Base-by-base conservation (phyloP, 2,888 invertebrate species). In the Lasiommata megera region DNA sequence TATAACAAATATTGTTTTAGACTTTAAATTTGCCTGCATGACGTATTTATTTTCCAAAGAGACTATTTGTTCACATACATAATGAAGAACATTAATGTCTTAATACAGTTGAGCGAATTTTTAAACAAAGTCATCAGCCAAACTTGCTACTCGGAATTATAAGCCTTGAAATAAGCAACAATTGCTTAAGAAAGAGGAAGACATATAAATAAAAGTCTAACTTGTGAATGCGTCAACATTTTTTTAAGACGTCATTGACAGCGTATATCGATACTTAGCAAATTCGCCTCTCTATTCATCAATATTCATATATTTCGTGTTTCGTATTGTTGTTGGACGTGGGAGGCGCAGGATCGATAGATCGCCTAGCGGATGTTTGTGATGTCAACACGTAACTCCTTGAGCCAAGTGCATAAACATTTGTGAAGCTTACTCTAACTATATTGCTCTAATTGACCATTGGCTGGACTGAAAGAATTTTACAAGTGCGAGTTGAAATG, bases 331-430 rank as follows among this genome's bases (percentile, higher is more conserved):
- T 62, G 65, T 67, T 65, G 69, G 23, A 23, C 23, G 23, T 67
- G 60, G 64, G 62, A 62, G 64, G 63, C 51, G 60, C 69, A 70
- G 67, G 72, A 81, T 77, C 76, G 73, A 68, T 70, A 67, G 67
- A 62, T 70, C 73, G 74, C 65, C 70, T 69, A 76, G 79, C 75
- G 73, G 76, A 67, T 76, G 75, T 81, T 83, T 81, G 77, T 81
- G 74, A 82, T 84, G 83, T 80, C 80, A 85, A 82, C 80, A 83
- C 77, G 75, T 70, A 76, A 63, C 65, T 67, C 66, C 63, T 62
- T 62, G 61, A 17, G 31, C 14, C 16, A 14, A 62, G 66, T 61
- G 52, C 53, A 61, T 66, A 67, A 63, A 63, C 55, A 63, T 62
- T 60, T 66, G 66, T 47, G 58, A 54, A 16, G 12, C 31, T 58